phyloP scores from a whole-genome alignment of 2,797 vertebrate genomes.

The Myotis findleyi region DNA sequence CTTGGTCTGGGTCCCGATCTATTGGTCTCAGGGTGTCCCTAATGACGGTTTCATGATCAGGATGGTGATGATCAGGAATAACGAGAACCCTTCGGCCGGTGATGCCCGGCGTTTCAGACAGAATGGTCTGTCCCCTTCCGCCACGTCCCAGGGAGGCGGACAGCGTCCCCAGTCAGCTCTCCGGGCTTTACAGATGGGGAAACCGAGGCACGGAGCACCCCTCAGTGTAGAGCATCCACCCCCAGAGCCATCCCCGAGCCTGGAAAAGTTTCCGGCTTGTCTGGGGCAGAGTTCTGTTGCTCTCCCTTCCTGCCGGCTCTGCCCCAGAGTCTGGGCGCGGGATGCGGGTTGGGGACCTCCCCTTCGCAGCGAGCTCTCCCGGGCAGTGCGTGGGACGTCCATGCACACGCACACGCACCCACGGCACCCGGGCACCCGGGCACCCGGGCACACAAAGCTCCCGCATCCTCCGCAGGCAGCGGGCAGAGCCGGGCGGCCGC shows the following conservation, averaged over 20 bases:
- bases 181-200: slow-evolving; percentile 13
- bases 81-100: slow-evolving; percentile 32
- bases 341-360: slow-evolving; percentile 3
- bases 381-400: slow-evolving; percentile 22
- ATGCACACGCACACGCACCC: neutral
- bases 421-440: neutral
- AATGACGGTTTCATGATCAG: slow-evolving; percentile 65
- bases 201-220: slow-evolving; percentile 75
- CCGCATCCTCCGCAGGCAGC: slow-evolving; percentile 37
- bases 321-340: neutral
- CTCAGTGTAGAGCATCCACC: neutral
- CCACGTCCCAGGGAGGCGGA: neutral
- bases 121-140: neutral
- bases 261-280: slow-evolving; percentile 81
- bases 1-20: slow-evolving; percentile 67
- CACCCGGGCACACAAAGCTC: slow-evolving; percentile 27
- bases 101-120: neutral
- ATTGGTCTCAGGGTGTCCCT: slow-evolving; percentile 65
- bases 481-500: neutral
- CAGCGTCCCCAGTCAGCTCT: neutral
- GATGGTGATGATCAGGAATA: slow-evolving; percentile 20
- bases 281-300: slow-evolving; percentile 60
- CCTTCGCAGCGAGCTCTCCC: neutral
- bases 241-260: slow-evolving; percentile 13
- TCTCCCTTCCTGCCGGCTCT: slow-evolving; percentile 22